Evolutionary conservation across 2,888 invertebrate genomes (phyloP), one percentile per base, ranked within the genome.

Genomic region (Drosophila sordidula): DNA sequence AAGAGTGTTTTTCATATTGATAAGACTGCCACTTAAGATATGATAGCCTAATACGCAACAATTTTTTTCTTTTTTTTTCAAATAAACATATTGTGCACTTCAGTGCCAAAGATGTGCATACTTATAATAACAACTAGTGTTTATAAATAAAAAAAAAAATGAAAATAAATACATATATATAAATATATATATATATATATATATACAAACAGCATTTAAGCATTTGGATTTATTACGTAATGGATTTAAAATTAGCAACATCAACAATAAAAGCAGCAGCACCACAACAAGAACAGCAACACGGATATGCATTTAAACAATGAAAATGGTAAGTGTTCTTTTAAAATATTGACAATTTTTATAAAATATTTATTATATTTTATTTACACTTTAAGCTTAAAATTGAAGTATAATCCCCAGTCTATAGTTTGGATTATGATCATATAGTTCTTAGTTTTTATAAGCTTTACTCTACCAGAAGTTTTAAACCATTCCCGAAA

Each of bases 181-280:
- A 72, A 46, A 67, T 18, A 18, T 18, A 63, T 22, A 22, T 22
- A 22, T 22, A 22, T 22, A 61, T 11, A 56, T 42, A 52, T 29
- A 36, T 39, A 46, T 50, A 51, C 63, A 72, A 50, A 67, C 66
- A 36, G 39, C 67, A 64, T 34, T 62, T 52, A 58, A 55, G 56
- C 68, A 54, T 67, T 79, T 73, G 83, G 86, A 83, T 86, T 78
- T 78, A 86, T 83, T 83, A 80, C 83, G 83, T 84, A 84, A 84
- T 84, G 83, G 83, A 84, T 84, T 78, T 83, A 73, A 74, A 73
- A 65, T 78, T 86, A 83, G 57, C 85, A 75, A 61, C 83, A 66
- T 52, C 72, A 71, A 29, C 73, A 58, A 38, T 75, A 73, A 44
- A 68, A 54, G 22, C 66, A 49, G 14, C 70, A 62, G 29, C 62